These are phyloP conservation scores for Indicator maculatus DNA, from an alignment of 2,113 vertebrate species.

Conservation along the genomic window DNA sequence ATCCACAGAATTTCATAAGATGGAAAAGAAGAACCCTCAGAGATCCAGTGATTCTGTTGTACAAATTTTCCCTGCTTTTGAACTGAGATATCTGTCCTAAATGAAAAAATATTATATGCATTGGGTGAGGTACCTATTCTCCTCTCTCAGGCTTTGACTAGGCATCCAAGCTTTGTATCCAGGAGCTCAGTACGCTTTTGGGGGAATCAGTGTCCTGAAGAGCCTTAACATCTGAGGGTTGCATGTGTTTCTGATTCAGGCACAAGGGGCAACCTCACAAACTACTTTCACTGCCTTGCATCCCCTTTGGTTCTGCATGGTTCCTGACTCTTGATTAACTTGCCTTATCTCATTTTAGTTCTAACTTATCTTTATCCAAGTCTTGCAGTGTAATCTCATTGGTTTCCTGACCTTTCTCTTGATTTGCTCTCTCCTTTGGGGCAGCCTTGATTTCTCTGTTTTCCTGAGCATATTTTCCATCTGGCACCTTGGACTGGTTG, in stretches of 20 bases:
- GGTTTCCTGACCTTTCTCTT: neutral
- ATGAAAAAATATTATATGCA: neutral
- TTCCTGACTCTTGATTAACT: neutral
- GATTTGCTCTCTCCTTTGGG: neutral
- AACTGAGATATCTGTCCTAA: neutral
- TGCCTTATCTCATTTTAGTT: neutral
- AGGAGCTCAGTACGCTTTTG: neutral
- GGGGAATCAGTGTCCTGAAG: neutral
- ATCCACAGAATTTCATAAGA: neutral
- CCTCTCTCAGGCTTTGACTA: neutral
- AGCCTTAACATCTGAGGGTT: neutral
- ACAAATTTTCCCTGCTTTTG: neutral
- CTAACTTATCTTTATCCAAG: neutral
- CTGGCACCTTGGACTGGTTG: neutral
- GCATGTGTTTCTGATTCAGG: neutral
- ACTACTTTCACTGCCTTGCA: neutral
- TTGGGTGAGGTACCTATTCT: neutral
- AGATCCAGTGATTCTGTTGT: neutral
- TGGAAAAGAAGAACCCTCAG: neutral
- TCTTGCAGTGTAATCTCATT: neutral
- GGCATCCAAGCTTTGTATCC: neutral
- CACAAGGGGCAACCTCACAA: neutral
- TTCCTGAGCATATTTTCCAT: neutral
- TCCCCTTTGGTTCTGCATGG: accelerated
- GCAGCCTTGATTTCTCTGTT: neutral